Evolutionary conservation across 2,113 vertebrate species (phyloP), one percentile per base, ranked within the genome.

Genomic region (Australoheros scitulus): DNA sequence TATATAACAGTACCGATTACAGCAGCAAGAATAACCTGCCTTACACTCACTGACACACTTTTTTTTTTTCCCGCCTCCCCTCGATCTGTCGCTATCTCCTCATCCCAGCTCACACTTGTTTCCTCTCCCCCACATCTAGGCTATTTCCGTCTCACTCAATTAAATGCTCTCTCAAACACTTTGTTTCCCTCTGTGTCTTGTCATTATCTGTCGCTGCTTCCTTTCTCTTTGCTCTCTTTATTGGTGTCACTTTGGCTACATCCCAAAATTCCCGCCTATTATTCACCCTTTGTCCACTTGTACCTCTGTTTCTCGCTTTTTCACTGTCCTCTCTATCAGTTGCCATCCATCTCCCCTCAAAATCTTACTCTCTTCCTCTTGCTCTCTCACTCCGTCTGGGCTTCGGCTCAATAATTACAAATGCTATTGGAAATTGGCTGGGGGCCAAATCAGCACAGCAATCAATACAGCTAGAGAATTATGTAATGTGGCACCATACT

Each of bases 381-480:
- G 41, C 50, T 38, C 50, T 79, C 17, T 58, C 24, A 20, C 80
- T 26, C 57, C 0, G 29, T 79, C 85, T 88, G 83, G 83, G 91
- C 63, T 77, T 72, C 61, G 18, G 83, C 76, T 92, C 88, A 86
- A 86, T 87, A 93, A 88, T 90, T 90, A 87, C 77, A 83, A 86
- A 92, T 79, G 83, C 59, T 88, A 60, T 63, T 74, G 76, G 81
- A 77, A 43, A 63, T 76, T 92, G 92, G 93, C 93, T 61, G 4
- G 26, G 34, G 64, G 90, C 92, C 94, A 95, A 87, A 90, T 93
- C 83, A 87, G 68, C 76, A 81, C 60, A 64, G 88, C 34, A 60
- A 95, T 94, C 93, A 93, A 94, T 95, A 89, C 85, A 79, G 80
- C 14, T 50, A 87, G 84, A 89, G 80, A 92, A 93, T 95, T 90